Percentiles rank a stretch among this genome's conserved stretches.
These are phyloP conservation scores for Salvelinus fontinalis DNA, from an alignment of 2,113 vertebrate genomes.

Conservation along the genomic window DNA sequence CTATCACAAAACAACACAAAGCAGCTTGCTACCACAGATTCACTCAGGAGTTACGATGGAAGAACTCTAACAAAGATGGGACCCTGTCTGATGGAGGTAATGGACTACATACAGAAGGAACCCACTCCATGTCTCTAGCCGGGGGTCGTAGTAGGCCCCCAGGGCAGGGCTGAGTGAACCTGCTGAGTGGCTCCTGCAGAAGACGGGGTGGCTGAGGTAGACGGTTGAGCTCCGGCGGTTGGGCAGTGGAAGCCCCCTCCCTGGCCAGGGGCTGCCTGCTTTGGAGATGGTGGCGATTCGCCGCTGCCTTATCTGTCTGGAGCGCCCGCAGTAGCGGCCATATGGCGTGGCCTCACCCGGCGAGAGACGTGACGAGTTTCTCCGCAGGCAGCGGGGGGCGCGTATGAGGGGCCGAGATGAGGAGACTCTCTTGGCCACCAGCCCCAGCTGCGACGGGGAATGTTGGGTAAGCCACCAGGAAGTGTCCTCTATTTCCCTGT, in stretches of 20 bases:
- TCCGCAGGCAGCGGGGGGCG: slow-evolving; percentile 74
- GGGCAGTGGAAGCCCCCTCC: slow-evolving; percentile 27
- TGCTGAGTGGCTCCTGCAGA: slow-evolving; percentile 32
- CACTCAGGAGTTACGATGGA: slow-evolving; percentile 41
- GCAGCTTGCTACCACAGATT: slow-evolving; percentile 63
- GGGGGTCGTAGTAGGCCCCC: slow-evolving; percentile 58
- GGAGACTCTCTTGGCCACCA: background rate
- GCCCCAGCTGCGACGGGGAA: background rate
- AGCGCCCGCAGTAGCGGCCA: slow-evolving; percentile 58
- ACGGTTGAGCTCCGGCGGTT: slow-evolving; percentile 41
- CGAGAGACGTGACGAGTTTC: slow-evolving; percentile 74
- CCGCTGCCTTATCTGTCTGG: slow-evolving; percentile 70
- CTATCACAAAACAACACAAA: slow-evolving; percentile 55
- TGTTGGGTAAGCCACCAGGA: slow-evolving; percentile 19
- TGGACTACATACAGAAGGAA: slow-evolving; percentile 84
- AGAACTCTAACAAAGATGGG: slow-evolving; percentile 24
- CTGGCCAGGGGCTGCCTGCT: slow-evolving; percentile 55
- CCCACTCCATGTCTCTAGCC: slow-evolving; percentile 77
- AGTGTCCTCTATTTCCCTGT: slow-evolving; percentile 39
- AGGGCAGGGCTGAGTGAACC: slow-evolving; percentile 28
- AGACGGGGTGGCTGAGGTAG: slow-evolving; percentile 23
- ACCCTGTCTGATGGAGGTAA: slow-evolving; percentile 28
- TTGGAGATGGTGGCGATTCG: slow-evolving; percentile 65
- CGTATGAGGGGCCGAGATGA: slow-evolving; percentile 48
- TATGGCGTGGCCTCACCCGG: slow-evolving; percentile 59